These are phyloP conservation scores for Conistra vaccinii DNA, from an alignment of 2,888 invertebrate genomes.

Conservation along the genomic window DNA sequence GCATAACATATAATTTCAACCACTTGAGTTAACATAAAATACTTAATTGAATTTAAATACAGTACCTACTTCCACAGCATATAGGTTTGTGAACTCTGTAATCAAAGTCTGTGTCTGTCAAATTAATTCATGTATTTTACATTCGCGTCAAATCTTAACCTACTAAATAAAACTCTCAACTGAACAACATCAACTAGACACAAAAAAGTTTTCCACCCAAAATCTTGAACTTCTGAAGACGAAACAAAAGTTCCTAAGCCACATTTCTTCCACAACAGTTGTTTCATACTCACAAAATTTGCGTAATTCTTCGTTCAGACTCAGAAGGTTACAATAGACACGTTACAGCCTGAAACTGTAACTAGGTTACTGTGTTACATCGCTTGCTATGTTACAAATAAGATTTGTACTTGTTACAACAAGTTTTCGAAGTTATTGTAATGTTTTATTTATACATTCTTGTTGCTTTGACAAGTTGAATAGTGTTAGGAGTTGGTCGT, in stretches of 20 bases:
- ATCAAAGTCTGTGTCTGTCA: background rate
- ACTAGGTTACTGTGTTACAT: conserved; percentile 50
- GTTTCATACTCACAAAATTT: conserved; percentile 51
- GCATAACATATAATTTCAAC: background rate
- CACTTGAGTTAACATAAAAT: too few relatives aligned
- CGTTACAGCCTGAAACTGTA: conserved; percentile 52
- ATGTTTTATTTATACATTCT: conserved; percentile 58
- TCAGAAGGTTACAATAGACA: conserved; percentile 43
- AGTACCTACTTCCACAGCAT: background rate
- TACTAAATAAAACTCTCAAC: conserved; percentile 10
- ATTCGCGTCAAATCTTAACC: background rate
- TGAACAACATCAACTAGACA: background rate
- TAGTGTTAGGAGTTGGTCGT: conserved; percentile 38
- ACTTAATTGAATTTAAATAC: too few relatives aligned
- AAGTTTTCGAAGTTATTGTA: conserved; percentile 58
- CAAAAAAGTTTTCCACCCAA: conserved; percentile 21
- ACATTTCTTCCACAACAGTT: conserved; percentile 45
- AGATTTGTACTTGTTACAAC: conserved; percentile 59
- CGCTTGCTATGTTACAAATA: conserved; percentile 63
- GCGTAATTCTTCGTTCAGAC: conserved; percentile 55
- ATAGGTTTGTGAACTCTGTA: background rate
- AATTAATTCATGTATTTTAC: background rate
- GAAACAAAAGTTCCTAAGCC: conserved; percentile 38
- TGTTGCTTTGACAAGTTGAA: conserved; percentile 48
- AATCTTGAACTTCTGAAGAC: conserved; percentile 7